A percentile compares a stretch with the other conserved stretches of the same genome.
These are phyloP conservation scores for Euschistus heros DNA, from an alignment of 1,140 invertebrate genomes.

Conservation along the genomic window DNA sequence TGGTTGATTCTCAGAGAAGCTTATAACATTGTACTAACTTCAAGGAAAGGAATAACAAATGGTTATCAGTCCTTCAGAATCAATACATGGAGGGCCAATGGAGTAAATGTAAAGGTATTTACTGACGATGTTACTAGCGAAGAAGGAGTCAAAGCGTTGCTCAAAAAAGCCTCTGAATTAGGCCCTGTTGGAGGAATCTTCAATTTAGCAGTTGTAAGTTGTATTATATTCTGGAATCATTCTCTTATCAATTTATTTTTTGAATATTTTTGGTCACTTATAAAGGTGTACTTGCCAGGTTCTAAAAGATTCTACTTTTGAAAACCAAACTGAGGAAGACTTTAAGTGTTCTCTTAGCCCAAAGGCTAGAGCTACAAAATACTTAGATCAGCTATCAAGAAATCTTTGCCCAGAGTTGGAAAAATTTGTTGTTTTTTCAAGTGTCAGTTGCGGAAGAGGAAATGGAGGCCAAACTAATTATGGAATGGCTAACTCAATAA, in stretches of 20 bases:
- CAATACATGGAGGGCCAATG: conserved; percentile 44
- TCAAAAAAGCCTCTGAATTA: conserved; percentile 44
- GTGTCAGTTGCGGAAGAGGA: conserved; percentile 75
- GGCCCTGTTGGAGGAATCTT: conserved; percentile 66
- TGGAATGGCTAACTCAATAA: conserved; percentile 60
- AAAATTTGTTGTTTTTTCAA: conserved; percentile 71
- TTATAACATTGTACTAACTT: conserved; percentile 65
- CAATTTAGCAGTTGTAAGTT: conserved; percentile 58
- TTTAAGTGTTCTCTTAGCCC: conserved; percentile 45
- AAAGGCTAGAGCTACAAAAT: conserved; percentile 48
- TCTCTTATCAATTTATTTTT: conserved; percentile 35
- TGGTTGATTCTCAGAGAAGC: conserved; percentile 76
- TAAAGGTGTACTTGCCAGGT: conserved; percentile 38
- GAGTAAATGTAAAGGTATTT: conserved; percentile 39
- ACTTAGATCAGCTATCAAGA: conserved; percentile 47
- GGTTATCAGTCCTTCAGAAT: conserved; percentile 65
- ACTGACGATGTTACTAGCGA: conserved; percentile 39
- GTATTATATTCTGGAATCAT: not conserved
- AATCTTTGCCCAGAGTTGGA: conserved; percentile 43
- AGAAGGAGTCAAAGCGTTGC: conserved; percentile 42
- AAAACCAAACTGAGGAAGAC: conserved; percentile 48
- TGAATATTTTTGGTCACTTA: conserved; percentile 29
- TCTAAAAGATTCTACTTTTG: conserved; percentile 48
- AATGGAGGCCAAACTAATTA: conserved; percentile 86
- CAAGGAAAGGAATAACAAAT: conserved; percentile 60